Conservation (phyloP, 2,888 invertebrate species). For the Drosophila colorata region DNA sequence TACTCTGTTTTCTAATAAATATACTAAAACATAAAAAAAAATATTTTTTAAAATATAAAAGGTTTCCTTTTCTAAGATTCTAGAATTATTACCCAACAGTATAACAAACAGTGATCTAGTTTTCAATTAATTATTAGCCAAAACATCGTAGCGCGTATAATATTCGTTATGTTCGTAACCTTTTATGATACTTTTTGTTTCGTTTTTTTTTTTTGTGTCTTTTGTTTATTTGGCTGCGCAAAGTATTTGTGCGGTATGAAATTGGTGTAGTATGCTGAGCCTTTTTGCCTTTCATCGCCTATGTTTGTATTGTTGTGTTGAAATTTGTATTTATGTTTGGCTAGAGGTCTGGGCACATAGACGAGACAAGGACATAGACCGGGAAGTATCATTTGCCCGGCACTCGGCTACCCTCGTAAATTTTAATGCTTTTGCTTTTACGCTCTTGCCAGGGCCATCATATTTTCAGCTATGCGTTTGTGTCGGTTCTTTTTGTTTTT, state of each 20-base stretch:
- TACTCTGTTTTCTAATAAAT: too few relatives aligned
- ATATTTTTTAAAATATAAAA: too few relatives aligned
- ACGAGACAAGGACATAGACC: constrained; percentile 43
- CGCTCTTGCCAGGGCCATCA: constrained; percentile 65
- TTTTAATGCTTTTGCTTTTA: constrained; percentile 74
- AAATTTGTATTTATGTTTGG: constrained; percentile 79
- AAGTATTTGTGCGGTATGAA: constrained; percentile 64
- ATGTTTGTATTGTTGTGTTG: constrained; percentile 60
- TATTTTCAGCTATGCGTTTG: constrained; percentile 58
- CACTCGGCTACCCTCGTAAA: constrained; percentile 62
- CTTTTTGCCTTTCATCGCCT: constrained; percentile 71
- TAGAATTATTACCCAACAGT: too few relatives aligned
- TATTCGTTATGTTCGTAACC: background rate
- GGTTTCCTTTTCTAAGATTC: too few relatives aligned
- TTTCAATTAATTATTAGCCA: too few relatives aligned
- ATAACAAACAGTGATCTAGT: too few relatives aligned
- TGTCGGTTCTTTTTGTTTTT: constrained; percentile 13
- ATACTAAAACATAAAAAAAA: too few relatives aligned
- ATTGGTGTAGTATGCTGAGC: constrained; percentile 53
- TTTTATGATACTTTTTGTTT: constrained; percentile 12
- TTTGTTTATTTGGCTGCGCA: constrained; percentile 57
- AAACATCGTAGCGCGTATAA: constrained; percentile 24
- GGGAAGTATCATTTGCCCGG: constrained; percentile 70
- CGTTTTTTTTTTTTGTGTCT: constrained; percentile 10
- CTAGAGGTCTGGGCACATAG: constrained; percentile 33